A percentile compares a stretch with the other conserved stretches of the same genome.
phyloP scores from a whole-genome alignment of 1,140 invertebrate species.

The Pristionchus pacificus region DNA sequence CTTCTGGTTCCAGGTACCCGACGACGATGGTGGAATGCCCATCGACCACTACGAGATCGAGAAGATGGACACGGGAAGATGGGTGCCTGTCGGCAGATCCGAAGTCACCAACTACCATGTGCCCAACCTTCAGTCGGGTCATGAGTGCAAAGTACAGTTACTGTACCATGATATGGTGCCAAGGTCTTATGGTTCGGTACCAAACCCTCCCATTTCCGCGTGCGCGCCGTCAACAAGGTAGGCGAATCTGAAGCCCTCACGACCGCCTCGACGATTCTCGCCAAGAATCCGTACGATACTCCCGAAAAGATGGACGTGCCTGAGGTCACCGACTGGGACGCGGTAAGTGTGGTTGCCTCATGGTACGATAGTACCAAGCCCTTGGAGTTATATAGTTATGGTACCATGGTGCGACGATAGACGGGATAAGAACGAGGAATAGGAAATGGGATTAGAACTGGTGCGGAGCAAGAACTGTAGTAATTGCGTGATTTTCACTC shows the following conservation, averaged over 20 bases:
- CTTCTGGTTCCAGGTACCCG: conserved; percentile 81
- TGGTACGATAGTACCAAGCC: too few relatives aligned
- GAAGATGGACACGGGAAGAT: conserved; percentile 83
- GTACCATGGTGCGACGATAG: conserved; percentile 82
- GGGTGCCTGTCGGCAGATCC: conserved; percentile 85
- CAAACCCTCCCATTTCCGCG: conserved; percentile 86
- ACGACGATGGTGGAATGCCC: conserved; percentile 87
- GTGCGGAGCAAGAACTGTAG: too few relatives aligned
- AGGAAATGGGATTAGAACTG: too few relatives aligned
- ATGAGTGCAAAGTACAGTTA: conserved; percentile 62
- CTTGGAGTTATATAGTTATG: too few relatives aligned
- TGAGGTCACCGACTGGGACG: conserved; percentile 80
- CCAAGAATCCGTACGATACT: conserved; percentile 84
- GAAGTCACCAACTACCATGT: conserved; percentile 82
- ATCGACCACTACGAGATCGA: conserved; percentile 89
- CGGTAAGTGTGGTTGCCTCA: too few relatives aligned
- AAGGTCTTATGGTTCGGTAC: too few relatives aligned
- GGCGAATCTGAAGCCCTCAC: conserved; percentile 91
- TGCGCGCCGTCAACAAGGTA: conserved; percentile 87
- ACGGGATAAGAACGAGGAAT: too few relatives aligned
- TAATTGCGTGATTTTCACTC: too few relatives aligned
- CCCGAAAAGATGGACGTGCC: conserved; percentile 84
- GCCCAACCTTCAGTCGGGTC: conserved; percentile 73
- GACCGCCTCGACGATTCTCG: conserved; percentile 77
- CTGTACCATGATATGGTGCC: not conserved